Base-by-base conservation (phyloP, 2,113 vertebrate species). In the Chinchilla lanigera region DNA sequence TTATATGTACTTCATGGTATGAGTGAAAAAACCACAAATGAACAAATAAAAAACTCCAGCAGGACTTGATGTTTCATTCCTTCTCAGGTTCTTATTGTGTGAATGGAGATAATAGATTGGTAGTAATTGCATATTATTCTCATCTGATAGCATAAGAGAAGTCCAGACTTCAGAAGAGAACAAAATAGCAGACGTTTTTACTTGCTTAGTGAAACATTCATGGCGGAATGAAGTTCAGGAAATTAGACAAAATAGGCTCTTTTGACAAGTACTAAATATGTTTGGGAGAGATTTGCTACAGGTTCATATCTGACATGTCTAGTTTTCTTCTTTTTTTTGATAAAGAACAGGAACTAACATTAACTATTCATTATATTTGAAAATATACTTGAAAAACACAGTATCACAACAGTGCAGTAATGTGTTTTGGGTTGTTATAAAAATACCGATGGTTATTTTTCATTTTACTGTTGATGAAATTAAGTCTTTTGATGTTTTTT, bases 401-500 rank as follows among this genome's bases (percentile, higher is more conserved):
- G 4, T 75, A 67, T 56, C 41, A 61, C 1, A 94, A 28, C 4
- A 95, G 19, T 63, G 3, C 67, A 33, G 61, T 75, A 77, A 69
- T 14, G 30, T 9, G 17, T 95, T 91, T 90, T 69, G 71, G 1
- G 5, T 89, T 91, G 86, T 61, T 91, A 47, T 77, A 54, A 30
- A 81, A 93, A 82, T 52, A 35, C 8, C 50, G 9, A 81, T 63
- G 28, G 16, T 52, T 91, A 30, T 65, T 97, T 92, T 69, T 81
- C 69, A 52, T 28, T 4, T 82, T 52, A 44, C 35, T 81, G 22
- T 58, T 63, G 80, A 41, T n/a, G 38, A 85, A 78, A 52, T 83
- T 63, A 90, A 92, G 54, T 94, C 41, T 90, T 90, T 80, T 75
- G 24, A 58, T 35, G 60, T 86, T 82, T 89, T 89, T 60, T 63